Percentiles rank a stretch among this genome's conserved stretches.
Evolutionary conservation across 2,797 vertebrate species (phyloP).

Genomic region (Falco rusticolus): DNA sequence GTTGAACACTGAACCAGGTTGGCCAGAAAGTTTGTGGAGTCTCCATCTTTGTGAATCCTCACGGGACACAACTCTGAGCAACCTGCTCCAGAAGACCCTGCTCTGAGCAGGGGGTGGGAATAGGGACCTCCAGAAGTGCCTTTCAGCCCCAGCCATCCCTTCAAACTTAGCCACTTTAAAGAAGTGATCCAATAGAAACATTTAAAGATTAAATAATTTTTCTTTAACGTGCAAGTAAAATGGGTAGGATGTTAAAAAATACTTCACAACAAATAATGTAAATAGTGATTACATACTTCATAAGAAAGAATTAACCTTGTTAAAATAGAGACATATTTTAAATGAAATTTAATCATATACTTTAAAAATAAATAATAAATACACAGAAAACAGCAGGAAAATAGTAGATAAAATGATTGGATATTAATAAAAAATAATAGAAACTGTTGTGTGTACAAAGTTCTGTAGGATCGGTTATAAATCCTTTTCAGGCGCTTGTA

Average conservation of each 20-base stretch:
- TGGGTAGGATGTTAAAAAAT: not conserved
- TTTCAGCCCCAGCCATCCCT: not conserved
- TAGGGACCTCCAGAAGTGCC: not conserved
- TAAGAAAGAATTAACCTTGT: not conserved
- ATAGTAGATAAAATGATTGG: not conserved
- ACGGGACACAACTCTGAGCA: not conserved
- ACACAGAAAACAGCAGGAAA: not conserved
- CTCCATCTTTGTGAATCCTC: not conserved
- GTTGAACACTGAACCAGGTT: not conserved
- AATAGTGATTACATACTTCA: not conserved
- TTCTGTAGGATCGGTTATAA: not conserved
- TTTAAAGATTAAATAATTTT: not conserved
- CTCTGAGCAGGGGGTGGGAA: not conserved
- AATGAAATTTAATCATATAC: not conserved
- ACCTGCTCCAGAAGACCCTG: not conserved
- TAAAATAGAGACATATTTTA: not conserved
- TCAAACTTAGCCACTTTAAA: not conserved
- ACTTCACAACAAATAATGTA: not conserved
- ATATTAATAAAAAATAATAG: not conserved
- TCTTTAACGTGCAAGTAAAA: not conserved
- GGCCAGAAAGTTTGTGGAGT: not conserved
- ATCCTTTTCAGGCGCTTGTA: not conserved
- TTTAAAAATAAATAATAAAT: not conserved
- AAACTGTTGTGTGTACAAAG: not conserved
- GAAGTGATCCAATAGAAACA: not conserved